Evolutionary conservation across 2,797 vertebrate genomes (phyloP).

Genomic region (Thamnophis elegans): DNA sequence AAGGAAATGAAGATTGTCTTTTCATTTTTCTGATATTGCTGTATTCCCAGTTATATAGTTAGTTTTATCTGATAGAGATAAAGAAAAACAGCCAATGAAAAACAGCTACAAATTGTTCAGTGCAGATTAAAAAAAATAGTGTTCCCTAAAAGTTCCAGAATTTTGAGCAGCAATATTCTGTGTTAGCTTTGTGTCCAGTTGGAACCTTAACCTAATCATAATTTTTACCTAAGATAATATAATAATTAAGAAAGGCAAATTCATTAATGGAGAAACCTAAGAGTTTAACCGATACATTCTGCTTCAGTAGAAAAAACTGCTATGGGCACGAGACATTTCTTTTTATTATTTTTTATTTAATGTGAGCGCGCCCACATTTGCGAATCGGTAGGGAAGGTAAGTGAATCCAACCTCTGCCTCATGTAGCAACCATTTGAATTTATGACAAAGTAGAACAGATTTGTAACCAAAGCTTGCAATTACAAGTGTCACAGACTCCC

Average conservation of each 20-base stretch:
- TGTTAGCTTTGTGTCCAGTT: not conserved
- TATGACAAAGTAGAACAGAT: not conserved
- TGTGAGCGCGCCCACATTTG: no score
- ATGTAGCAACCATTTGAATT: no score
- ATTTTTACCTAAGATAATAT: no score
- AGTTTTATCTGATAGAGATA: not conserved
- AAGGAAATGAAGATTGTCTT: not conserved
- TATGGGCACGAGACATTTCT: not conserved
- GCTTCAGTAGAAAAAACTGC: not conserved
- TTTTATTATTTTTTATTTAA: no score
- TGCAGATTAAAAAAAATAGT: not conserved
- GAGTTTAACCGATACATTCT: not conserved
- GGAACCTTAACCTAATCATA: no score
- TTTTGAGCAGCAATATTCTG: not conserved
- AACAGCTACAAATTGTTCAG: not conserved
- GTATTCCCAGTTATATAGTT: not conserved
- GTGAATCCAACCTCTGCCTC: no score
- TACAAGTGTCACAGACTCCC: not conserved
- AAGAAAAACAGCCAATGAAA: not conserved
- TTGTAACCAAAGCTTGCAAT: not conserved
- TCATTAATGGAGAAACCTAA: no score
- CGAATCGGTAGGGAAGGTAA: no score
- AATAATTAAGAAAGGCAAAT: no score
- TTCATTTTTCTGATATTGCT: not conserved
- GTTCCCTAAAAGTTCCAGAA: not conserved